Base-by-base conservation (phyloP, 1,140 invertebrate genomes). In the Monochamus saltuarius region DNA sequence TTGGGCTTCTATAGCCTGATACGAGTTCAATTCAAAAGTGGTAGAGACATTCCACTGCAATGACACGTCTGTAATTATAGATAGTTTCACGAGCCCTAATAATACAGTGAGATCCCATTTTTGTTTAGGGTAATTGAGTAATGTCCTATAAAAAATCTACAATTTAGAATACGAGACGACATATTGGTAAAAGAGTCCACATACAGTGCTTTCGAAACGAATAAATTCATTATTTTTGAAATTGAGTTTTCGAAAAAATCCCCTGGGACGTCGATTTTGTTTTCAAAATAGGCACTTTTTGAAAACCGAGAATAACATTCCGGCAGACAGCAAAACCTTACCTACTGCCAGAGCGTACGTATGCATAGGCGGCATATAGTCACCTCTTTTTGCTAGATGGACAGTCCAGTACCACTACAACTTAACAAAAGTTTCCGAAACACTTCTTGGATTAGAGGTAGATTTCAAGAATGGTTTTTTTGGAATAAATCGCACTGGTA, bases 111-210 rank as follows among this genome's bases (percentile, higher is more conserved):
- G 96, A 39, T 29, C 22, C 22, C 22, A 6, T 29, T 98, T 98
- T 77, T 98, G 96, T 73, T 84, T 99, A 6, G 95, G 96, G 0
- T 91, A 98, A 63, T 79, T 99, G 54, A 97, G 95, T 42, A 99
- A 98, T 80, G 95, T 98, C 19, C n/a, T 98, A 98, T 78, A 84
- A 96, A 61, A 99, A 98, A 78, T 95, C 94, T n/a, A 98, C 95
- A 2, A 98, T 98, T 67, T 95, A 99, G 79, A 98, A 97, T 73
- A 98, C 96, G 6, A 83, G 96, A 64, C 84, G 94, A 71, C 95
- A 98, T 75, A 99, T 99, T 80, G 95, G 95, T 22, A 95, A 94
- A 83, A 96, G 97, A 7, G 95, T 98, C 1, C 91, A 98, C 22
- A 29, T 29, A 29, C 6, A 29, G n/a, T n/a, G n/a, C n/a, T n/a